A percentile compares a stretch with the other conserved stretches of the same genome.
Evolutionary conservation across 1,140 invertebrate genomes (phyloP).

Genomic region (Saxidomus purpurata): DNA sequence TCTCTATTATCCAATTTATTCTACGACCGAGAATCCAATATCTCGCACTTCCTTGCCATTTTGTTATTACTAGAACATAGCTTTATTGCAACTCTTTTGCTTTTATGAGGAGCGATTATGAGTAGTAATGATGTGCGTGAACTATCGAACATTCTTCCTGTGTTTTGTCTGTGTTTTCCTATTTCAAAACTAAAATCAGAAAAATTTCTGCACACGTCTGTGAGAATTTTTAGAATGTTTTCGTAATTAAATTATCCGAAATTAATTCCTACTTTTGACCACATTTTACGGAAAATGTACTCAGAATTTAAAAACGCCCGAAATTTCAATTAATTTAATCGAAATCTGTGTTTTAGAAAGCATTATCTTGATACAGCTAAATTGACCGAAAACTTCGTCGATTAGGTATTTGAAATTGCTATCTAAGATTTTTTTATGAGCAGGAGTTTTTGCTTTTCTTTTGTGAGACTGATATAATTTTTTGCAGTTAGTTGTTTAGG

Average conservation of each 20-base stretch:
- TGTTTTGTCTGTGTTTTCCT: too few species aligned
- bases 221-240: not conserved
- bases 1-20: not conserved
- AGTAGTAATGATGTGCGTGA: not conserved
- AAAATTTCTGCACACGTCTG: not conserved
- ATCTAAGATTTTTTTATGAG: not conserved
- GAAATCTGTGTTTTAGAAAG: slow-evolving; percentile 37
- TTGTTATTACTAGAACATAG: not conserved
- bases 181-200: not conserved
- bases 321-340: slow-evolving; percentile 26
- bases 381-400: slow-evolving; percentile 30
- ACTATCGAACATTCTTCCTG: too few species aligned
- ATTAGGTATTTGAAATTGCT: not conserved
- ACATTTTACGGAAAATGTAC: slow-evolving; percentile 15
- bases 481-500: not conserved
- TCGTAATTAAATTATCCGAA: not conserved
- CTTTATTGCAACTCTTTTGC: not conserved
- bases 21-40: not conserved
- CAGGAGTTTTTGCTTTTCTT: slow-evolving; percentile 10
- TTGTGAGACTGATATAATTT: not conserved
- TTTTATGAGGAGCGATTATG: not conserved
- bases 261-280: not conserved
- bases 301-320: slow-evolving; percentile 33
- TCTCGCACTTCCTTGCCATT: not conserved
- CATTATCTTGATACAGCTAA: slow-evolving; percentile 44